A percentile compares a stretch with the other conserved stretches of the same genome.
Conservation (phyloP, 2,113 vertebrate species). For the Passerina amoena region DNA sequence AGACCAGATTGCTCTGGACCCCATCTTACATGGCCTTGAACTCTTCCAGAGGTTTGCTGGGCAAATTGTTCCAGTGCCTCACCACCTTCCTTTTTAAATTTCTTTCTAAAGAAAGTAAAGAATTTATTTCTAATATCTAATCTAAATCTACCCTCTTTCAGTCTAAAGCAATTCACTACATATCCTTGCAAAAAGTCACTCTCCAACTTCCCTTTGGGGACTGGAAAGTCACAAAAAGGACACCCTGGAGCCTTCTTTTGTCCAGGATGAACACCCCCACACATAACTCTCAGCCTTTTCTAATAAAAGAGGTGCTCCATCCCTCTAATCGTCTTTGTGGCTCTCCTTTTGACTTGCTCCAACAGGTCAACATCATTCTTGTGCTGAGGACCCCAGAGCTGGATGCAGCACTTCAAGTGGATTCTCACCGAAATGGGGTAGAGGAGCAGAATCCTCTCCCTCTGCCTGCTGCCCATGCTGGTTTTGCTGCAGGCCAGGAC, state of each 20-base stretch:
- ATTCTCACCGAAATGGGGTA: not conserved
- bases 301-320: not conserved
- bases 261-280: not conserved
- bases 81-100: not conserved
- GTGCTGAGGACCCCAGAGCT: not conserved
- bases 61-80: not conserved
- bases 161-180: not conserved
- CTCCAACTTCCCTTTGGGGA: not conserved
- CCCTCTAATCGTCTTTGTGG: not conserved
- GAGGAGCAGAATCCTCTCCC: not conserved
- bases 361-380: not conserved
- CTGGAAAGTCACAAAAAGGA: not conserved
- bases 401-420: not conserved
- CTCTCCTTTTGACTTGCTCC: not conserved
- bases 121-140: not conserved
- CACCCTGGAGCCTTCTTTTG: not conserved
- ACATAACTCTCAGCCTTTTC: not conserved
- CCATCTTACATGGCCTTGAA: not conserved
- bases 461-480: accelerated
- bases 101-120: not conserved
- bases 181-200: not conserved
- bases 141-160: not conserved
- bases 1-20: not conserved
- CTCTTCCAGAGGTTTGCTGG: not conserved
- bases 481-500: not conserved